Conservation (phyloP, 2,888 invertebrate species). For the Patella caerulea region DNA sequence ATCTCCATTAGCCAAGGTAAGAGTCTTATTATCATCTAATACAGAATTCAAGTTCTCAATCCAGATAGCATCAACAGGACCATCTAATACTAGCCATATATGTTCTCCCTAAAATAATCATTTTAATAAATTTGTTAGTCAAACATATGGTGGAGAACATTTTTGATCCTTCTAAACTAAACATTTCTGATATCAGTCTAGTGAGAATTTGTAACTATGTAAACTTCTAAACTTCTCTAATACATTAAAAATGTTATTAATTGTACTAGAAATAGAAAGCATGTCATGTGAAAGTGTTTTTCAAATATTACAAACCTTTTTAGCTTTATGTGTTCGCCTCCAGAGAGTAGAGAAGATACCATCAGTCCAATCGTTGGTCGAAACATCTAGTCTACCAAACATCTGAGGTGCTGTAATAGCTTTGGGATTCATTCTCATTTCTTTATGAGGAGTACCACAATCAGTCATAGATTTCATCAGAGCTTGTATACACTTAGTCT, state of each 20-base stretch:
- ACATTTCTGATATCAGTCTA: too few relatives aligned
- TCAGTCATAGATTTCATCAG: slow-evolving; percentile 92
- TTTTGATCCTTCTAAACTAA: too few relatives aligned
- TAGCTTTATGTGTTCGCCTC: slow-evolving; percentile 93
- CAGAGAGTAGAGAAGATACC: slow-evolving; percentile 97
- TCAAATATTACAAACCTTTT: slow-evolving; percentile 74
- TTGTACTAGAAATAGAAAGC: too few relatives aligned
- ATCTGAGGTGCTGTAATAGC: slow-evolving; percentile 97
- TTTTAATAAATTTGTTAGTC: too few relatives aligned
- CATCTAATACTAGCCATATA: slow-evolving; percentile 71
- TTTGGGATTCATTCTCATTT: slow-evolving; percentile 99
- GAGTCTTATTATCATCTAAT: slow-evolving; percentile 73
- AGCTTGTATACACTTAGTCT: slow-evolving; percentile 90
- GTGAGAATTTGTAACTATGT: too few relatives aligned
- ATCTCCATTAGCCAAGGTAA: slow-evolving; percentile 73
- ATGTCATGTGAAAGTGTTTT: too few relatives aligned
- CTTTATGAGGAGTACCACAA: slow-evolving; percentile 87
- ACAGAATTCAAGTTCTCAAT: slow-evolving; percentile 73
- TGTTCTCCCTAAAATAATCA: slow-evolving; percentile 74
- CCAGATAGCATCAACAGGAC: slow-evolving; percentile 73
- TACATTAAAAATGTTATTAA: too few relatives aligned
- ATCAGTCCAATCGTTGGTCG: slow-evolving; percentile 99
- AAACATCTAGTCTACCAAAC: slow-evolving; percentile 96
- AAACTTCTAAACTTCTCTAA: too few relatives aligned
- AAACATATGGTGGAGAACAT: too few relatives aligned